Evolutionary conservation across 2,113 vertebrate genomes (phyloP).

Genomic region (Salvator merianae): DNA sequence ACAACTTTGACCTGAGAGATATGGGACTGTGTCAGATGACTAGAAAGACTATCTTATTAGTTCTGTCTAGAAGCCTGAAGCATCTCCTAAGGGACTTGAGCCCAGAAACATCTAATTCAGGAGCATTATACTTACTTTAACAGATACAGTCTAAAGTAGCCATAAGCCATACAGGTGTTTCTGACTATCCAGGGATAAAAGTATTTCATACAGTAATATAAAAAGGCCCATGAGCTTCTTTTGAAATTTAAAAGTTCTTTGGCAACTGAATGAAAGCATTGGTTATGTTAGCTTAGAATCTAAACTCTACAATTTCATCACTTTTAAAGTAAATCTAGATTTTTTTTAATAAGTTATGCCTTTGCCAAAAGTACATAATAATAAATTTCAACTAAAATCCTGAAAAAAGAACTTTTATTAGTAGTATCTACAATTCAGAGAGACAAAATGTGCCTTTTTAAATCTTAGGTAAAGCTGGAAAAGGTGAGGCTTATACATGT

Average conservation of each 20-base stretch:
- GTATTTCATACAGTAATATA: background rate
- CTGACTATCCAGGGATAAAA: slow-evolving; percentile 35
- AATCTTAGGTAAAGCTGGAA: background rate
- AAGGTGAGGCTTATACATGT: too few species aligned
- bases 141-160: slow-evolving; percentile 25
- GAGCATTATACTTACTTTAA: slow-evolving; percentile 35
- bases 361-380: background rate
- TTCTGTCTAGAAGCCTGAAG: slow-evolving; percentile 36
- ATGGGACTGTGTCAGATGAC: background rate
- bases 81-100: slow-evolving; percentile 32
- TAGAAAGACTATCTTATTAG: background rate
- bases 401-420: background rate
- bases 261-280: background rate
- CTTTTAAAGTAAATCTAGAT: background rate
- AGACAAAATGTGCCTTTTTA: background rate
- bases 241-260: slow-evolving; percentile 24
- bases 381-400: too few species aligned
- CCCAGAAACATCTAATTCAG: slow-evolving; percentile 43
- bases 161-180: slow-evolving; percentile 7
- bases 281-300: background rate
- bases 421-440: background rate
- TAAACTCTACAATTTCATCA: slow-evolving; percentile 1
- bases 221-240: background rate
- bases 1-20: slow-evolving; percentile 23
- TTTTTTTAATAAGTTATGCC: background rate